These are phyloP conservation scores for Sebastes cheni DNA, from an alignment of 2,797 vertebrate species.

Conservation along the genomic window DNA sequence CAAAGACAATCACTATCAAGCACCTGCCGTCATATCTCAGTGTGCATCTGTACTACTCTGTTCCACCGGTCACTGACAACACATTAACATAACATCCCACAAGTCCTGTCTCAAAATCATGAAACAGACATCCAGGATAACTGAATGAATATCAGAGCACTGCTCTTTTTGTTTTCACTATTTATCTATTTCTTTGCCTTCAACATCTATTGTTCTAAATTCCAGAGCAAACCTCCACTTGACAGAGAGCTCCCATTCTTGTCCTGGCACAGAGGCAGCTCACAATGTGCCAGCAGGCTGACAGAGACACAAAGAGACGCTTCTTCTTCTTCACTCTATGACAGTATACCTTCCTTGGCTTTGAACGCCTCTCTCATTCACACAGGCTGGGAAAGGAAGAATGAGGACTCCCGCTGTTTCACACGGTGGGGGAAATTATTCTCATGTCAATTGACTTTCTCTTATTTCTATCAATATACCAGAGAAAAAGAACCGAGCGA, in stretches of 20 bases:
- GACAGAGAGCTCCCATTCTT: neutral
- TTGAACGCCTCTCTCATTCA: constrained; percentile 44
- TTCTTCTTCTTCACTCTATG: constrained; percentile 33
- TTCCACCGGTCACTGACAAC: neutral
- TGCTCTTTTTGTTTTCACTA: neutral
- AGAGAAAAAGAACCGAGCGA: neutral
- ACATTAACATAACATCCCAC: neutral
- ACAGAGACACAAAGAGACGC: constrained; percentile 42
- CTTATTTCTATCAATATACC: neutral
- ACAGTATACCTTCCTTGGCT: constrained; percentile 6
- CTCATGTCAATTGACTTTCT: neutral
- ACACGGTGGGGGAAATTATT: neutral
- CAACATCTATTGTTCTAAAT: neutral
- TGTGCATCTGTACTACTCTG: neutral
- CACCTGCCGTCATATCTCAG: neutral
- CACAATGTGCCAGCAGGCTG: constrained; percentile 8
- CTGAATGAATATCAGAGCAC: neutral
- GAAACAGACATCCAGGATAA: neutral
- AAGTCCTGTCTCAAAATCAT: neutral
- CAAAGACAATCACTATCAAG: constrained; percentile 21
- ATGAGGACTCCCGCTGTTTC: constrained; percentile 10
- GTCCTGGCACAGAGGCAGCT: constrained; percentile 7
- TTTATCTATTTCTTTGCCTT: neutral
- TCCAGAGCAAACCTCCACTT: constrained; percentile 10
- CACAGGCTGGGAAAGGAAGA: neutral